Conservation (phyloP, 2,113 vertebrate species). For the cattle (Bos taurus) region DNA sequence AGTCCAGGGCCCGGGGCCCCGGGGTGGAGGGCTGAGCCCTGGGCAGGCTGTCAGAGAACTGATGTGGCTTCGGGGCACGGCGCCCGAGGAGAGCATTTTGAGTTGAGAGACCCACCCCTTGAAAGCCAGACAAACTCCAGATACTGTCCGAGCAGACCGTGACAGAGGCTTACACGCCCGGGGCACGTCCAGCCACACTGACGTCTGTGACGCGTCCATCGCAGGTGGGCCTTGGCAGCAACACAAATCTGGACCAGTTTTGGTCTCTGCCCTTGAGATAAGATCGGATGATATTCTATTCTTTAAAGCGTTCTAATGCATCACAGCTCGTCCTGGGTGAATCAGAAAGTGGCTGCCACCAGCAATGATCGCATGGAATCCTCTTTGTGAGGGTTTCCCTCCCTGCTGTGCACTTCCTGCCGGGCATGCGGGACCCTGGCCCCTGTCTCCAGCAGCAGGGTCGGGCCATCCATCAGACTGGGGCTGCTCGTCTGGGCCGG, state of each 20-base stretch:
- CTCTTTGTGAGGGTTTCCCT: fast-evolving
- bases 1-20: fast-evolving
- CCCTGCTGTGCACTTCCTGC: fast-evolving
- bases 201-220: neutral
- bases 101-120: neutral
- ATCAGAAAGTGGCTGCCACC: neutral
- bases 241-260: too few species aligned
- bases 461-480: fast-evolving
- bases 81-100: neutral
- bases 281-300: too few species aligned
- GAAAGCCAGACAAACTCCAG: neutral
- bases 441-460: neutral
- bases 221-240: fast-evolving
- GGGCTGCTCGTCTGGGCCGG: fast-evolving
- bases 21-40: neutral
- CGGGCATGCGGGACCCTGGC: fast-evolving
- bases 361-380: fast-evolving
- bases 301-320: neutral
- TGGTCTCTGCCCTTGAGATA: neutral
- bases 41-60: fast-evolving
- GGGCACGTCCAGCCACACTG: fast-evolving
- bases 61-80: neutral
- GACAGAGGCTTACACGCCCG: fast-evolving
- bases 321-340: neutral
- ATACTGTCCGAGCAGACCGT: fast-evolving